Conservation (phyloP, 2,888 invertebrate species). For the Dynastes hyllus region DNA sequence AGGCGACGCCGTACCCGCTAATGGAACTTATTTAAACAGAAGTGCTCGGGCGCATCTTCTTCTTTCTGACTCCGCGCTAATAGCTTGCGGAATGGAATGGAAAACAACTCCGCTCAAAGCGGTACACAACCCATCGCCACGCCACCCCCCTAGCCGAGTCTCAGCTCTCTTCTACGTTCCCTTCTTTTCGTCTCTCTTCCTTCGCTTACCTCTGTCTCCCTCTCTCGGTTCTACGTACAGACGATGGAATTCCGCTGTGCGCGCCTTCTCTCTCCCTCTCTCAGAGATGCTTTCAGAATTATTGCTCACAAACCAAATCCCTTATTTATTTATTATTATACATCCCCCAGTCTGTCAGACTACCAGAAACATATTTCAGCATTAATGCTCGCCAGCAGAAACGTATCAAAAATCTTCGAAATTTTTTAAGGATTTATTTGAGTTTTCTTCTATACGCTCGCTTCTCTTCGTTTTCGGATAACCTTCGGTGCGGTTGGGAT, state of each 20-base stretch:
- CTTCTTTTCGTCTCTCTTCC: constrained; percentile 30
- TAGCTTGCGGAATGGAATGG: constrained; percentile 67
- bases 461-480: constrained; percentile 16
- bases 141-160: constrained; percentile 31
- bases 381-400: constrained; percentile 50
- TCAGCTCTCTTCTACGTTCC: constrained; percentile 31
- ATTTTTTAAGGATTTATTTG: constrained; percentile 41
- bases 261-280: constrained; percentile 24
- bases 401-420: constrained; percentile 50
- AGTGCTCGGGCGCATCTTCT: constrained; percentile 65
- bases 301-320: constrained; percentile 54
- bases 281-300: constrained; percentile 52
- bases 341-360: constrained; percentile 51
- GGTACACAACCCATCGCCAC: constrained; percentile 41
- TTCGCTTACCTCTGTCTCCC: background rate
- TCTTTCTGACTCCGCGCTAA: constrained; percentile 67
- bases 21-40: constrained; percentile 70
- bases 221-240: constrained; percentile 3
- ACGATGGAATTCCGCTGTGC: constrained; percentile 31
- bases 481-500: constrained; percentile 3
- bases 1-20: constrained; percentile 62
- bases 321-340: constrained; percentile 54
- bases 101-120: constrained; percentile 62
- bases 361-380: constrained; percentile 52
- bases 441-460: constrained; percentile 33